Evolutionary conservation across 1,140 invertebrate genomes (phyloP).

Genomic region (Nasonia vitripennis): DNA sequence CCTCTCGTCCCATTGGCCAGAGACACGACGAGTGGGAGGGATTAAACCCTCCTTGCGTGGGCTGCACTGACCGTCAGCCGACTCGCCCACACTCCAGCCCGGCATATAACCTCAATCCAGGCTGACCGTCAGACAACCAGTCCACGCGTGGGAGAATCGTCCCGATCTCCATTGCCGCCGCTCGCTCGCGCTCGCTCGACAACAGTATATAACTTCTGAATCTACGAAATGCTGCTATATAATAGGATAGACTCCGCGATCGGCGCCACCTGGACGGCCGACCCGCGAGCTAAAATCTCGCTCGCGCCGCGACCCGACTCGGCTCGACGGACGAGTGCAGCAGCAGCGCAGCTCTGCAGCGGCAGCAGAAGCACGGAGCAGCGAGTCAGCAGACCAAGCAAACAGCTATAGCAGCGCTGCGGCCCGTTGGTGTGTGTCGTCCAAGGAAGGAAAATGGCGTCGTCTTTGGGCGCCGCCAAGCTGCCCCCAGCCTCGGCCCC

Average conservation of each 20-base stretch:
- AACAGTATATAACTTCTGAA: too few relatives aligned
- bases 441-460: background rate
- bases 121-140: background rate
- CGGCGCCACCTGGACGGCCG: background rate
- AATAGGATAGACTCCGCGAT: too few relatives aligned
- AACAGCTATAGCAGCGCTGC: background rate
- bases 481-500: background rate
- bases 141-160: background rate
- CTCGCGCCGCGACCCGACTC: background rate
- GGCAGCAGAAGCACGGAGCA: background rate
- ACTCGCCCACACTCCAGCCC: background rate
- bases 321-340: background rate
- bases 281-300: background rate
- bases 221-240: too few relatives aligned
- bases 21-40: background rate
- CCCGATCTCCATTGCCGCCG: too few relatives aligned
- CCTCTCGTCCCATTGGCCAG: background rate
- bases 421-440: background rate
- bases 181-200: too few relatives aligned
- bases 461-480: background rate
- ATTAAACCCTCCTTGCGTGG: background rate
- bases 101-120: background rate
- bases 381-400: background rate
- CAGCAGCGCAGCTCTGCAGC: constrained; percentile 6
- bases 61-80: background rate